Percentiles rank a stretch among this genome's conserved stretches.
phyloP scores from a whole-genome alignment of 2,888 invertebrate genomes.

The Hirtodrosophila alboralis region DNA sequence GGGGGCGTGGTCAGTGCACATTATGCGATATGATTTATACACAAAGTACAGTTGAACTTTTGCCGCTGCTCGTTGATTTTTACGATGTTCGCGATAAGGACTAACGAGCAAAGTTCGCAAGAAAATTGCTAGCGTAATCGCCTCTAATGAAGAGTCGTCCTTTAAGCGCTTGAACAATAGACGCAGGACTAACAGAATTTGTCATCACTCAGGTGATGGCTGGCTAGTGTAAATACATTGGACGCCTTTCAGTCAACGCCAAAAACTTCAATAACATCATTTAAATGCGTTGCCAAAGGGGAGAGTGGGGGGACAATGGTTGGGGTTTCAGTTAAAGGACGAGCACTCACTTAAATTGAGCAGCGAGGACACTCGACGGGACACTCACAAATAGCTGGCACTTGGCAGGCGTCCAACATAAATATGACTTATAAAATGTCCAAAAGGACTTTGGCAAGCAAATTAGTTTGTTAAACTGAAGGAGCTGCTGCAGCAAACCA shows the following conservation, averaged over 20 bases:
- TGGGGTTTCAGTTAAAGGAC: conserved; percentile 8
- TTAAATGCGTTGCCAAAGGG: conserved; percentile 45
- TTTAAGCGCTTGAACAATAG: conserved; percentile 16
- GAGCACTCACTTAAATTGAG: conserved; percentile 65
- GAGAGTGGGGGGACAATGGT: too few species aligned
- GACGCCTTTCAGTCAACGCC: conserved; percentile 55
- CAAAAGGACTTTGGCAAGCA: conserved; percentile 56
- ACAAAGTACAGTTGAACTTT: conserved; percentile 37
- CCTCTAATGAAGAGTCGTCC: conserved; percentile 24
- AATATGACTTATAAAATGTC: conserved; percentile 73
- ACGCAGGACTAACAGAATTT: conserved; percentile 23
- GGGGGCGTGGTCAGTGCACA: conserved; percentile 38
- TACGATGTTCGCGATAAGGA: conserved; percentile 49
- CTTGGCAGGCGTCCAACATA: conserved; percentile 69
- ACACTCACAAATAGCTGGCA: conserved; percentile 28
- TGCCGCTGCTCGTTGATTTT: conserved; percentile 37
- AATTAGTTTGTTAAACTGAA: conserved; percentile 60
- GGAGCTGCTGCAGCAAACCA: conserved; percentile 17
- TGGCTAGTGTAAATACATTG: conserved; percentile 40
- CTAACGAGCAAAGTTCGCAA: conserved; percentile 50
- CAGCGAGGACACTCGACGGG: conserved; percentile 32
- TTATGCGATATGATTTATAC: conserved; percentile 49
- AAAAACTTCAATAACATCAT: conserved; percentile 73
- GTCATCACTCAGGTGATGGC: conserved; percentile 45
- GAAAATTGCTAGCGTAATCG: conserved; percentile 25